phyloP scores from a whole-genome alignment of 1,140 invertebrate genomes.

The Ips typographus region DNA sequence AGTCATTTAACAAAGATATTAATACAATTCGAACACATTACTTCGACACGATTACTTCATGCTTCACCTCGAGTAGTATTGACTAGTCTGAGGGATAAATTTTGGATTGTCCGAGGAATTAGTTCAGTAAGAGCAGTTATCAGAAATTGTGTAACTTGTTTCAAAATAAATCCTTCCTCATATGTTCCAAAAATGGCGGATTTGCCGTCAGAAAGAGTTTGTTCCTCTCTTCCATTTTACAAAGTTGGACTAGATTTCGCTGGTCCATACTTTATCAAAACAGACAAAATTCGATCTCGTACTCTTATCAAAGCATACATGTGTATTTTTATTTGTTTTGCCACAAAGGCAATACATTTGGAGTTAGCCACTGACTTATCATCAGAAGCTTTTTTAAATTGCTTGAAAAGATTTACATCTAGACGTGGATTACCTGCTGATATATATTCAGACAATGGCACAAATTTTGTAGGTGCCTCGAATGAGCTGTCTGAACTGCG shows the following conservation, averaged over 20 bases:
- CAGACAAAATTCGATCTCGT: neutral
- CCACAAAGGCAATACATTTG: neutral
- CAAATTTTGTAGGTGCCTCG: constrained; percentile 26
- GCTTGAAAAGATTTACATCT: constrained; percentile 44
- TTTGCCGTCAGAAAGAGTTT: neutral
- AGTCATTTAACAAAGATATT: too few species aligned
- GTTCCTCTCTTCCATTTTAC: neutral
- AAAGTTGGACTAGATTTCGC: constrained; percentile 9
- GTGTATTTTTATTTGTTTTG: constrained; percentile 29
- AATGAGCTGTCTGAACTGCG: too few species aligned
- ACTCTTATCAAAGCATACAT: constrained; percentile 5
- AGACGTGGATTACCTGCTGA: constrained; percentile 36
- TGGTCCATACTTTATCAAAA: constrained; percentile 10
- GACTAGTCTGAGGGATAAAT: too few species aligned
- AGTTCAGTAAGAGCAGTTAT: too few species aligned
- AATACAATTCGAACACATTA: too few species aligned
- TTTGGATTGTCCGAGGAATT: too few species aligned
- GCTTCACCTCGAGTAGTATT: too few species aligned
- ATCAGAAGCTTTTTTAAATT: constrained; percentile 38
- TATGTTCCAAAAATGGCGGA: neutral
- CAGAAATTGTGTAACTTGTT: too few species aligned
- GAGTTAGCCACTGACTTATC: constrained; percentile 18
- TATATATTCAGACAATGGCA: constrained; percentile 38
- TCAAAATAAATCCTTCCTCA: too few species aligned
- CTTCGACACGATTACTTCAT: too few species aligned